phyloP scores from a whole-genome alignment of 2,797 vertebrate species.

The Cichlasoma orientale region DNA sequence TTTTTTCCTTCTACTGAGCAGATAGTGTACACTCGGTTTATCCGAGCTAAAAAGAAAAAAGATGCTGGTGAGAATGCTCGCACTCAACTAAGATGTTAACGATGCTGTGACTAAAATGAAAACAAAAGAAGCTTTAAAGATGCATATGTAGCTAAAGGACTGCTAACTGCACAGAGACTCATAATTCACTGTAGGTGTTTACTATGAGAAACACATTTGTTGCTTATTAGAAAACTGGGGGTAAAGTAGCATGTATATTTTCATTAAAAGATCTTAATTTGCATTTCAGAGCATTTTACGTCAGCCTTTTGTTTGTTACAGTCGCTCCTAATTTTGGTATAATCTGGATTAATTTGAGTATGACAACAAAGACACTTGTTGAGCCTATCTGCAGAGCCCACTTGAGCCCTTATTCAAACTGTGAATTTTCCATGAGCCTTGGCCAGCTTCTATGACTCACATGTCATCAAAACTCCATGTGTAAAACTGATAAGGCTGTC shows the following conservation, averaged over 20 bases:
- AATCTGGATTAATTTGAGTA: conserved; percentile 41
- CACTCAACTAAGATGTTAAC: not conserved
- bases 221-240: not conserved
- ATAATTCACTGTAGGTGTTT: not conserved
- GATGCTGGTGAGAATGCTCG: not conserved
- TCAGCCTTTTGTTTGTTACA: conserved; percentile 6
- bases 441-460: conserved; percentile 55
- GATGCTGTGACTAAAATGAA: not conserved
- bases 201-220: not conserved
- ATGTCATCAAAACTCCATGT: conserved; percentile 61
- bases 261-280: not conserved
- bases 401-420: conserved; percentile 55
- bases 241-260: too few relatives aligned
- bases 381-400: conserved; percentile 30
- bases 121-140: not conserved
- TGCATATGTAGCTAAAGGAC: not conserved
- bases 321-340: conserved; percentile 10
- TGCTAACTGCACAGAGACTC: not conserved
- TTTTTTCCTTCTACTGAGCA: not conserved
- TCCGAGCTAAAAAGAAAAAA: not conserved
- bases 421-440: conserved; percentile 65
- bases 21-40: not conserved
- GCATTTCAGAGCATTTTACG: not conserved
- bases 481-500: conserved; percentile 58
- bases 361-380: conserved; percentile 56